These are phyloP conservation scores for Cyprinella venusta DNA, from an alignment of 2,797 vertebrate genomes.

Conservation along the genomic window DNA sequence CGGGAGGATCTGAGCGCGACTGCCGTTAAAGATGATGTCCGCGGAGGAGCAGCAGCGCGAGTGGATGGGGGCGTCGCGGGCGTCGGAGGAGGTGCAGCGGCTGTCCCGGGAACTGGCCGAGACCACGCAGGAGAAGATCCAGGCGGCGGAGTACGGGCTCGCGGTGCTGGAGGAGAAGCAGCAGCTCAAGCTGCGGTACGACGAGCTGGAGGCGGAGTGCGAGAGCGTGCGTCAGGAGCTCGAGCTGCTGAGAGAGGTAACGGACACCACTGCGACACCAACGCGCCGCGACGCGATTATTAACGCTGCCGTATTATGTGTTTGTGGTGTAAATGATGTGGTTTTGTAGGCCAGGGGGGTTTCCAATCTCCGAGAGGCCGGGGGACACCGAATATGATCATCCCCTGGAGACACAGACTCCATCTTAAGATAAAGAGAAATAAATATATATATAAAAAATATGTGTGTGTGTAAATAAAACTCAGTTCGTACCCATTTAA, in stretches of 20 bases:
- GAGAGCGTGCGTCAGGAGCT: constrained; percentile 89
- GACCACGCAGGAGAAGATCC: constrained; percentile 94
- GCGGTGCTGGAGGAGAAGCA: constrained; percentile 97
- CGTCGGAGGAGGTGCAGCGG: constrained; percentile 77
- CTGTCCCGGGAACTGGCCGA: constrained; percentile 89
- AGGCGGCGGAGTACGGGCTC: constrained; percentile 95
- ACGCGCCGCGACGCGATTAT: not conserved
- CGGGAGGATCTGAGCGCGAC: constrained; percentile 69
- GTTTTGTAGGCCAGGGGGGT: not conserved
- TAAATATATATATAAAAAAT: too few species aligned
- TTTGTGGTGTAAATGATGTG: not conserved
- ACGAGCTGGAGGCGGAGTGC: constrained; percentile 91
- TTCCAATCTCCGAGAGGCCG: too few species aligned
- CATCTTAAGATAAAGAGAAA: not conserved
- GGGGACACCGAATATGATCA: not conserved
- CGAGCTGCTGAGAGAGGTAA: constrained; percentile 94
- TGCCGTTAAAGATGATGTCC: constrained; percentile 80
- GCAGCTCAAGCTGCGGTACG: constrained; percentile 90
- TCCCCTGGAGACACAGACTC: too few species aligned
- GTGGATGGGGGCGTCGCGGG: constrained; percentile 79
- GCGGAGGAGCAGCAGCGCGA: constrained; percentile 82
- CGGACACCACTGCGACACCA: not conserved
- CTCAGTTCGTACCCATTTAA: not conserved
- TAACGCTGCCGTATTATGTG: not conserved
- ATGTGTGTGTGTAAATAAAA: too few species aligned